phyloP scores from a whole-genome alignment of 2,113 vertebrate species.

The Macaca nemestrina region DNA sequence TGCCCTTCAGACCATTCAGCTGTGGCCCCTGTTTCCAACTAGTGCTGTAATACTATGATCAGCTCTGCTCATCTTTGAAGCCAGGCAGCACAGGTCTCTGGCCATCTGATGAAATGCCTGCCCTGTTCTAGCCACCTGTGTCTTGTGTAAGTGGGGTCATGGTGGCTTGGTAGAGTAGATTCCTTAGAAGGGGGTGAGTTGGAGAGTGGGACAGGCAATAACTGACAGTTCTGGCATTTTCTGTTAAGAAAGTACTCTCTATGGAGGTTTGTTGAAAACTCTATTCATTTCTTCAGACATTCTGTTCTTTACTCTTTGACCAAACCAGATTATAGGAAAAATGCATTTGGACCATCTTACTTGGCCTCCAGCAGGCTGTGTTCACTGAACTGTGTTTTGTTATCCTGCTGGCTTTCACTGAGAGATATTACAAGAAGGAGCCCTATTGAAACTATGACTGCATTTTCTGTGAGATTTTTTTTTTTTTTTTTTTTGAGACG shows the following conservation, averaged over 20 bases:
- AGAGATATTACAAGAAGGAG: neutral
- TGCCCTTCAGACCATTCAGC: neutral
- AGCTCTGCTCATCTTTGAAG: neutral
- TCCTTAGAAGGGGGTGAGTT: neutral
- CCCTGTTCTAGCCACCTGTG: neutral
- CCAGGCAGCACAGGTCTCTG: neutral
- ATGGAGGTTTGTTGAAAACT: neutral
- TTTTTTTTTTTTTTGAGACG: too few species aligned
- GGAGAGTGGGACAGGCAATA: neutral
- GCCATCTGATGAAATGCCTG: neutral
- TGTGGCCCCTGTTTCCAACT: neutral
- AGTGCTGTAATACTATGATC: neutral
- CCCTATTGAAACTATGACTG: neutral
- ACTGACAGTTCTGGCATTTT: neutral
- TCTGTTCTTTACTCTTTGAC: slow-evolving; percentile 4
- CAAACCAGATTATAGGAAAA: neutral
- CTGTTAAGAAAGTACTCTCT: neutral
- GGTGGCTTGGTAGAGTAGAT: neutral
- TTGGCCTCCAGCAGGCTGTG: neutral
- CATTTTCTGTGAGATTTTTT: neutral
- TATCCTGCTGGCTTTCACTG: neutral
- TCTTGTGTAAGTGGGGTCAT: neutral
- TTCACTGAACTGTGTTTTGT: neutral
- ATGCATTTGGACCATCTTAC: neutral
- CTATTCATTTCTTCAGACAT: neutral